These are phyloP conservation scores for Girardinichthys multiradiatus DNA, from an alignment of 2,113 vertebrate species.

Conservation along the genomic window DNA sequence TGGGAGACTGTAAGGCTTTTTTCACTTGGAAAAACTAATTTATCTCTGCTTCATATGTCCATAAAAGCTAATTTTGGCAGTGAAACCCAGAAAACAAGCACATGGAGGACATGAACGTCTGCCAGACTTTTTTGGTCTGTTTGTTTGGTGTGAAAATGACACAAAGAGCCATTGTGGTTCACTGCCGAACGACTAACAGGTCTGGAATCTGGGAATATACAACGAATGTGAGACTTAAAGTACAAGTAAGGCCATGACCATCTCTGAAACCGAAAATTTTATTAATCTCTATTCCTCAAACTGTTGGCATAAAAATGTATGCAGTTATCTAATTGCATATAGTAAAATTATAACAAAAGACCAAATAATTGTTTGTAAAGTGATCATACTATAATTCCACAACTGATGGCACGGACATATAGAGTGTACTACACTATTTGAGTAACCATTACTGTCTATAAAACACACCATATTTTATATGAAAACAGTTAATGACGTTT, in stretches of 20 bases:
- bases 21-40: constrained; percentile 30
- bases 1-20: constrained; percentile 10
- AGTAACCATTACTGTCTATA: background rate
- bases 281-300: background rate
- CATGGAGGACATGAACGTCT: constrained; percentile 16
- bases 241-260: background rate
- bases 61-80: constrained; percentile 61
- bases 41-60: constrained; percentile 49
- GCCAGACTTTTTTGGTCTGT: constrained; percentile 36
- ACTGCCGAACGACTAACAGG: background rate
- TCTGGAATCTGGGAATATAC: constrained; percentile 21
- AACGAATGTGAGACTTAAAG: background rate
- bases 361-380: background rate
- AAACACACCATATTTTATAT: background rate
- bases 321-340: background rate
- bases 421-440: background rate
- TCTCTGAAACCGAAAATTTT: background rate
- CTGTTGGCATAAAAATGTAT: background rate
- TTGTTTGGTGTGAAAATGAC: constrained; percentile 2
- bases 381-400: background rate
- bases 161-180: background rate
- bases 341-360: background rate
- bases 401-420: background rate
- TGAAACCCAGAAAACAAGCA: constrained; percentile 32
- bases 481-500: background rate